A percentile compares a stretch with the other conserved stretches of the same genome.
Evolutionary conservation across 2,888 invertebrate species (phyloP).

Genomic region (Lissocephala sabroskyi): DNA sequence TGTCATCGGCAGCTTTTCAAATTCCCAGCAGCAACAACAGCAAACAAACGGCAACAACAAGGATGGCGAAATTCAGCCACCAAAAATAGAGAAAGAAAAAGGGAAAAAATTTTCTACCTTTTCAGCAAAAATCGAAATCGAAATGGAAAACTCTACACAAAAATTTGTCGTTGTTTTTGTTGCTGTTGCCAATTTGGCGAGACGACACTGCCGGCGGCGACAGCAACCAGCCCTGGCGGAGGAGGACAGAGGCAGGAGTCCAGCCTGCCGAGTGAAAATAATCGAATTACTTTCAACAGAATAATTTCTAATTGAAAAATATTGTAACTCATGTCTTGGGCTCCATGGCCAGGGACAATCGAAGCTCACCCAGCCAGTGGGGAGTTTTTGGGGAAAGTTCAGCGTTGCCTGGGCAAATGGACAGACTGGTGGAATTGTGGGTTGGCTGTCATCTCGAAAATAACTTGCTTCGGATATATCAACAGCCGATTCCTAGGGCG

Average conservation of each 20-base stretch:
- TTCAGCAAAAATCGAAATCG: slow-evolving; percentile 51
- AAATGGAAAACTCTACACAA: slow-evolving; percentile 44
- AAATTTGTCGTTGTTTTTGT: slow-evolving; percentile 17
- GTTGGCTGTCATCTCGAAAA: slow-evolving; percentile 54
- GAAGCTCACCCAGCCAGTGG: no score
- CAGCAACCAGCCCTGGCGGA: slow-evolving; percentile 17
- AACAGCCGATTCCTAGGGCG: no score
- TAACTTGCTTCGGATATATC: slow-evolving; percentile 34
- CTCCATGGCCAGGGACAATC: slow-evolving; percentile 20
- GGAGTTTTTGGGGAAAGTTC: slow-evolving; percentile 21
- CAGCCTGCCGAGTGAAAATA: slow-evolving; percentile 71
- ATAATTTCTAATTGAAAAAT: slow-evolving; percentile 74
- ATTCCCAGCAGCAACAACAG: slow-evolving; percentile 40
- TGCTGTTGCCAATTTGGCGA: slow-evolving; percentile 21
- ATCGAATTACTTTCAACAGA: slow-evolving; percentile 74
- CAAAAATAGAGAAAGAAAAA: slow-evolving; percentile 33
- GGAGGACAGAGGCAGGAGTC: slow-evolving; percentile 18
- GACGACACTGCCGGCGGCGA: slow-evolving; percentile 26
- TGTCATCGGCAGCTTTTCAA: slow-evolving; percentile 57
- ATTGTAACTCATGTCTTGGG: slow-evolving; percentile 68
- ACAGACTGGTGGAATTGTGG: no score
- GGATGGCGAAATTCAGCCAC: not conserved
- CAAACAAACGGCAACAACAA: slow-evolving; percentile 16
- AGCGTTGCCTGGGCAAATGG: no score
- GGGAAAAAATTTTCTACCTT: slow-evolving; percentile 48